Evolutionary conservation across 1,140 invertebrate species (phyloP).

Genomic region (Pissodes strobi): DNA sequence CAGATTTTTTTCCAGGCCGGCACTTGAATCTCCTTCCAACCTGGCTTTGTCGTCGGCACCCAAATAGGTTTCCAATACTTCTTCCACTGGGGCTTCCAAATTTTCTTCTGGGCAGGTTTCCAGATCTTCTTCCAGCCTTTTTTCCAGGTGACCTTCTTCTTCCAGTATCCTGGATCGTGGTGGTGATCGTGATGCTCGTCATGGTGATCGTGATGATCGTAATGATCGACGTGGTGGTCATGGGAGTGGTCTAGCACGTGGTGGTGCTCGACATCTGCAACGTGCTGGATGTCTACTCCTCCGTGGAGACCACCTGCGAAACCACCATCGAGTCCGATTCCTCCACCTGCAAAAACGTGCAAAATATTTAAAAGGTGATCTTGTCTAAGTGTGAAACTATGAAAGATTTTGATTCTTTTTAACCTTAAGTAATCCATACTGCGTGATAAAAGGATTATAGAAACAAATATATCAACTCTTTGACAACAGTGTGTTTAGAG

Average conservation of each 20-base stretch:
- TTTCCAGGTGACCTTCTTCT: conserved; percentile 68
- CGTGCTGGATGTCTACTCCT: conserved; percentile 28
- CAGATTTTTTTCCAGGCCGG: conserved; percentile 64
- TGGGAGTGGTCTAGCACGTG: conserved; percentile 13
- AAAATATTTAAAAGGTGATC: no score
- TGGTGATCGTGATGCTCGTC: conserved; percentile 53
- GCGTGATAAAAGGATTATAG: no score
- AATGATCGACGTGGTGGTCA: conserved; percentile 44
- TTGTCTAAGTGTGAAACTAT: no score
- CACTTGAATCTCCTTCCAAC: conserved; percentile 68
- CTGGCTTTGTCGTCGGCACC: conserved; percentile 63
- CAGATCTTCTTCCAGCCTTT: conserved; percentile 65
- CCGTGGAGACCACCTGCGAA: conserved; percentile 15
- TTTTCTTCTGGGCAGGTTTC: conserved; percentile 64
- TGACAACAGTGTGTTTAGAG: no score
- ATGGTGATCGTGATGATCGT: conserved; percentile 40
- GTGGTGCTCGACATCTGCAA: conserved; percentile 31
- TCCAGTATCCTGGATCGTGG: conserved; percentile 65
- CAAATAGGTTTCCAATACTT: conserved; percentile 67
- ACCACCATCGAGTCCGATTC: not conserved
- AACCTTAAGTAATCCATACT: no score
- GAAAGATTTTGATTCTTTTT: no score
- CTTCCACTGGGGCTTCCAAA: conserved; percentile 66
- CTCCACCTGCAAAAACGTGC: not conserved
- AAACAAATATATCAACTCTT: no score